Percentiles rank a stretch among this genome's conserved stretches.
Conservation (phyloP, 1,140 invertebrate genomes). For the Paralvinella palmiformis region DNA sequence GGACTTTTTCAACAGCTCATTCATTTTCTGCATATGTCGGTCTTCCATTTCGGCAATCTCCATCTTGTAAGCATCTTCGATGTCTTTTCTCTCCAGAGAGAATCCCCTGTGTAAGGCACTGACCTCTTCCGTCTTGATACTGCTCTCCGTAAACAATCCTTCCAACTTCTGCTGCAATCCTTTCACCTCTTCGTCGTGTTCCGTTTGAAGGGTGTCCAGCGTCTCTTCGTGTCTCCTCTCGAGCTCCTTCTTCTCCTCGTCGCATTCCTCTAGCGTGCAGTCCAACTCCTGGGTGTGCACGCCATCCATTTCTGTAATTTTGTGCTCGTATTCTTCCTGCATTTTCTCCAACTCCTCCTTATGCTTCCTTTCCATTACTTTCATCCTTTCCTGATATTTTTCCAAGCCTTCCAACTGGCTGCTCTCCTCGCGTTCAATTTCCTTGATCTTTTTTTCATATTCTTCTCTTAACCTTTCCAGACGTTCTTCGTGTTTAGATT, state of each 20-base stretch:
- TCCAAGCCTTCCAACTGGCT: not conserved
- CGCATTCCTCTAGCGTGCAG: constrained; percentile 1
- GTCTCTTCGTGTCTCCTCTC: constrained; percentile 1
- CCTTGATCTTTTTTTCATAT: not conserved
- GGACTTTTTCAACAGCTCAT: no score
- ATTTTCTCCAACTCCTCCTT: not conserved
- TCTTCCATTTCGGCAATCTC: constrained; percentile 13
- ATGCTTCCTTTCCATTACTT: no score
- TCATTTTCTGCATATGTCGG: not conserved
- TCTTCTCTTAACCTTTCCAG: no score
- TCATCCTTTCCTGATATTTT: no score
- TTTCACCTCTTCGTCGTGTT: not conserved
- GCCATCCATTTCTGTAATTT: not conserved
- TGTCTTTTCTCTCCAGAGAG: not conserved
- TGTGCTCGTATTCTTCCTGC: not conserved
- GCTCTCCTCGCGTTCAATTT: not conserved
- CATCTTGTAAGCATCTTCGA: constrained; percentile 6
- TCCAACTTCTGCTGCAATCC: not conserved
- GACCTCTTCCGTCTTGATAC: constrained; percentile 7
- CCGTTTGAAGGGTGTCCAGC: not conserved
- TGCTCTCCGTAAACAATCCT: not conserved
- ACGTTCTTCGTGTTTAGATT: no score
- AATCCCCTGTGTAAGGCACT: not conserved
- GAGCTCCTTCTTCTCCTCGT: constrained; percentile 18
- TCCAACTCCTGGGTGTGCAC: constrained; percentile 10